A percentile compares a stretch with the other conserved stretches of the same genome.
These are phyloP conservation scores for Seriola aureovittata DNA, from an alignment of 2,113 vertebrate species.

Conservation along the genomic window DNA sequence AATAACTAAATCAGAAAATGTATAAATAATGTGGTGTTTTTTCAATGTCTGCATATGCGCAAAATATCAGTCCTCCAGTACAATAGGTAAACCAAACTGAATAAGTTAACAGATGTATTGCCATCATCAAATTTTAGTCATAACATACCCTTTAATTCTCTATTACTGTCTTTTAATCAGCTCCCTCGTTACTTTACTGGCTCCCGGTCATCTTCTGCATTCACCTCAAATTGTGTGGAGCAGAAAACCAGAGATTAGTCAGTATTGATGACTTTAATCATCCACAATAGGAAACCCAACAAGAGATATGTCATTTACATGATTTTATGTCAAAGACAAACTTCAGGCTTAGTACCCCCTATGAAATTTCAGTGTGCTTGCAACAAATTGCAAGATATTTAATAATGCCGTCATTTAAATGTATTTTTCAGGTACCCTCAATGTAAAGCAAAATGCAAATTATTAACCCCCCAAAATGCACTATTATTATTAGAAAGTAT, in stretches of 20 bases:
- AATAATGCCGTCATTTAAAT: background rate
- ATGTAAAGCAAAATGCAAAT: no score
- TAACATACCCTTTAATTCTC: background rate
- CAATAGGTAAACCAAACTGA: background rate
- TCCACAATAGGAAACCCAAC: background rate
- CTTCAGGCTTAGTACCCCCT: background rate
- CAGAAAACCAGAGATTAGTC: background rate
- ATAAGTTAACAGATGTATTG: background rate
- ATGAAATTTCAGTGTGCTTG: background rate
- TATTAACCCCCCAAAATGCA: background rate
- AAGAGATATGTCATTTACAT: background rate
- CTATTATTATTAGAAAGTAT: no score
- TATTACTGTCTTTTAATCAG: background rate
- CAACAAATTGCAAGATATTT: background rate
- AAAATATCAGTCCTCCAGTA: background rate
- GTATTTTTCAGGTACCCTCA: no score
- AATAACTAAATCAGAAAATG: conserved; percentile 3
- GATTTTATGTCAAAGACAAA: background rate
- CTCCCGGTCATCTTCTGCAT: background rate
- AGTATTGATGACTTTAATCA: background rate
- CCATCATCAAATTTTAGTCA: background rate
- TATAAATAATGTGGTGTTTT: background rate
- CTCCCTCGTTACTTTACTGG: background rate
- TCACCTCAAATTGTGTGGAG: background rate
- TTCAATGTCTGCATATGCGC: background rate